Conservation (phyloP, 2,888 invertebrate genomes). For the Ganaspis brasiliensis region DNA sequence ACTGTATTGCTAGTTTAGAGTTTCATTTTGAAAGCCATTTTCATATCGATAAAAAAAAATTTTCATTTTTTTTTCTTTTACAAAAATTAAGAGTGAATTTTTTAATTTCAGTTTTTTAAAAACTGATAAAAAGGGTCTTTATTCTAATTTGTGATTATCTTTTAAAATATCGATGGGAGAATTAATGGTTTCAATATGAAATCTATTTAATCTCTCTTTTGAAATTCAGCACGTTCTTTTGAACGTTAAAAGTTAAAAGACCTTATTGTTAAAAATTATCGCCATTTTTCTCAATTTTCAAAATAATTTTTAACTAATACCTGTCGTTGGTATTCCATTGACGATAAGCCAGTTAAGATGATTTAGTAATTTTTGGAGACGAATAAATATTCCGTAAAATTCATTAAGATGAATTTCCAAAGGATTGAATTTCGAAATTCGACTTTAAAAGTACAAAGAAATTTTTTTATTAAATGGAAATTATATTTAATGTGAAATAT, state of each 20-base stretch:
- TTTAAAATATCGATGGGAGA: not conserved
- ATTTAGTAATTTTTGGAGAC: constrained; percentile 22
- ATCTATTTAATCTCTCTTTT: constrained; percentile 22
- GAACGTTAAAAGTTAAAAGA: not conserved
- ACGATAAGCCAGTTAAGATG: constrained; percentile 27
- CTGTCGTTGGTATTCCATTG: not conserved
- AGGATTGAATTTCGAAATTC: no score
- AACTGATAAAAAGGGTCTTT: not conserved
- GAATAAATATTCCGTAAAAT: no score
- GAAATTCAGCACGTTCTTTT: not conserved
- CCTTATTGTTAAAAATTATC: constrained; percentile 2
- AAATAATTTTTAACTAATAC: constrained; percentile 20
- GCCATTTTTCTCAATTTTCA: constrained; percentile 4
- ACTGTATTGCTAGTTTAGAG: not conserved
- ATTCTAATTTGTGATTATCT: not conserved
- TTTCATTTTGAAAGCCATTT: constrained; percentile 17
- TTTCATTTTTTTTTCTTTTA: constrained; percentile 14
- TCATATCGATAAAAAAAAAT: not conserved
- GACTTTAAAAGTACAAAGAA: no score
- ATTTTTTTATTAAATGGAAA: no score
- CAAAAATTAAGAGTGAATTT: not conserved
- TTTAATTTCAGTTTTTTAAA: not conserved
- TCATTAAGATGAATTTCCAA: no score
- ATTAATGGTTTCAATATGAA: not conserved
- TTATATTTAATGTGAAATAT: no score